Base-by-base conservation (phyloP, 1,140 invertebrate genomes). In the Pinna nobilis region DNA sequence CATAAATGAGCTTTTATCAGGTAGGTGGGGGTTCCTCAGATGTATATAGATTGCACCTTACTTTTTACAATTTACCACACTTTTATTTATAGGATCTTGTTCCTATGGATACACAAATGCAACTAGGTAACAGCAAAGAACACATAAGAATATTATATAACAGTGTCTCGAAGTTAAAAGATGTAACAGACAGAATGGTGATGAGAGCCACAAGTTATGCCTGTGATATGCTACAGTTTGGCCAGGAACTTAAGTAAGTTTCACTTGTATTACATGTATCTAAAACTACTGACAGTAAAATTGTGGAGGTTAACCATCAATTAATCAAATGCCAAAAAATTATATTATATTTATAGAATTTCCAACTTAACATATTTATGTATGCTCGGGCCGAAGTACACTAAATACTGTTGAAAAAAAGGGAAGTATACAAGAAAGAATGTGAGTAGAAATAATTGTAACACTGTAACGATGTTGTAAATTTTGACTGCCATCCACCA, bases 41-140 rank as follows among this genome's bases (percentile, higher is more conserved):
- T n/a, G n/a, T n/a, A n/a, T n/a, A n/a, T n/a, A n/a, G n/a, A n/a
- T n/a, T n/a, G n/a, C n/a, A n/a, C n/a, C n/a, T n/a, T n/a, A n/a
- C 1, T 15, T 9, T 25, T 53, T 44, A 44, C 20, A 47, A 47
- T 20, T 18, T 13, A 47, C 20, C 15, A 47, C 20, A 20, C 44
- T 3, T 4, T 47, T 47, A 18, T 30, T 68, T 79, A 35, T 55
- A 89, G 89, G 92, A 93, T 75, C 76, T 93, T 50, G 92, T 93
- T 28, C 92, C 92, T 7, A 89, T 91, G 59, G 92, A 93, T 81
- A 92, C 91, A 3, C 88, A 91, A 23, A 91, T 89, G 18, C 92
- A 93, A 84, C 91, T 93, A 74, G 89, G 91, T 0, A 91, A 90
- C 70, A 93, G 91, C 72, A 88, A 92, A 70, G 92, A 93, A 64